Base-by-base conservation (phyloP, 2,888 invertebrate genomes). In the Metalampra italica region DNA sequence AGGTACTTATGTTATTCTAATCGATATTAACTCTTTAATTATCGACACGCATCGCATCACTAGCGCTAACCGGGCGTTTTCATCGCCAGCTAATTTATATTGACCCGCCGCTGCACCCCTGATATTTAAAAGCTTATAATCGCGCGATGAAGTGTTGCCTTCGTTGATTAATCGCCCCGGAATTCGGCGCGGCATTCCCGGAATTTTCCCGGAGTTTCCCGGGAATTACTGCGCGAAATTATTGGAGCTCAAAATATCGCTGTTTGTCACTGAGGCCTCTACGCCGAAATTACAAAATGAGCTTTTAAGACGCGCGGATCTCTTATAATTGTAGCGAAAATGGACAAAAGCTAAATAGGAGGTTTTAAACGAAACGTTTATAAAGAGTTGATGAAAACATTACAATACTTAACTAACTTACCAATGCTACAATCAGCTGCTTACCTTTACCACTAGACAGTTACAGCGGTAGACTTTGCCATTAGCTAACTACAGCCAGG, bases 71-170 rank as follows among this genome's bases (percentile, higher is more conserved):
- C 54, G 55, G 55, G 60, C 64, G 66, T 78, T 84, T 82, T 83
- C 86, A 85, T 82, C 83, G 73, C 79, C 50, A 75, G 78, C 83
- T 84, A 87, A 86, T 87, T 86, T 86, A 87, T 84, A 82, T 83
- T 67, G 83, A 75, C 69, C 75, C 68, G 65, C 63, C 62, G 71
- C 78, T 77, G 81, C 75, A 82, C 80, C 80, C 68, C 67, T 73
- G 71, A 77, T 79, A 77, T 78, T 82, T 85, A 85, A 86, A 82
- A 82, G 85, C 88, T 87, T 88, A 86, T 87, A 87, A 87, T 87
- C 84, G 85, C 76, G 66, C 83, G 79, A 84, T 81, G 84, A 85
- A 86, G 83, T 82, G 81, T 78, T 77, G 78, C 79, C 72, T 65
- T 68, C 69, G 72, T 66, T 84, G 84, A 87, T 87, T 83, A 86